These are phyloP conservation scores for Heteropelma amictum DNA, from an alignment of 2,888 invertebrate species.

Conservation along the genomic window DNA sequence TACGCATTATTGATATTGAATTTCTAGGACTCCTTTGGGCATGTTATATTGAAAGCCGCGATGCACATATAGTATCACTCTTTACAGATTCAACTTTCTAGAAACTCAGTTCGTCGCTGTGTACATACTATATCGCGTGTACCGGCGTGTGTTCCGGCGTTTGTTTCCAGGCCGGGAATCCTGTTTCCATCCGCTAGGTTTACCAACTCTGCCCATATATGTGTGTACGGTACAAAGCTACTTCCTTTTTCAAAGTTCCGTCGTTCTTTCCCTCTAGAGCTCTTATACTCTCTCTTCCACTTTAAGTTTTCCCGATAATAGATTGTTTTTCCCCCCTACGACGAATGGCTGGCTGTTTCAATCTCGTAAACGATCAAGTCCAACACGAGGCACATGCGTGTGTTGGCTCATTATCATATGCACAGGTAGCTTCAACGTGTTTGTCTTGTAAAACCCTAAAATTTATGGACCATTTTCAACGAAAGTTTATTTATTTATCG, in stretches of 20 bases:
- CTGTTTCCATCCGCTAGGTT: conserved; percentile 18
- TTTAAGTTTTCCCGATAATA: neutral
- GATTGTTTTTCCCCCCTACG: neutral
- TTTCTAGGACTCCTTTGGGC: too few relatives aligned
- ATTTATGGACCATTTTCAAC: too few relatives aligned
- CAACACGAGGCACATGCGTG: too few relatives aligned
- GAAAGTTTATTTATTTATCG: too few relatives aligned
- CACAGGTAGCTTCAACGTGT: too few relatives aligned
- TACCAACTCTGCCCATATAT: conserved; percentile 13
- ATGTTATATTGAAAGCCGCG: neutral
- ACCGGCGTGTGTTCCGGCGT: conserved; percentile 14
- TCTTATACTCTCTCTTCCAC: neutral
- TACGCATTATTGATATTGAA: too few relatives aligned
- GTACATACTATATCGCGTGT: conserved; percentile 40
- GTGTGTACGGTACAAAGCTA: neutral
- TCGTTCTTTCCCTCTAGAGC: neutral
- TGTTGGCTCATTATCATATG: too few relatives aligned
- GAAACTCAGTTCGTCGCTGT: conserved; percentile 23
- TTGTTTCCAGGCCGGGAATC: conserved; percentile 26
- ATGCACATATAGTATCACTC: conserved; percentile 18
- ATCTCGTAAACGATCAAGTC: too few relatives aligned
- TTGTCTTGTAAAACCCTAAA: too few relatives aligned
- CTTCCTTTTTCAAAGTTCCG: conserved; percentile 5
- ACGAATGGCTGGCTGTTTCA: neutral
- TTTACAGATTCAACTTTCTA: conserved; percentile 35